Evolutionary conservation across 2,888 invertebrate species (phyloP).

Genomic region (Drosophila parthenogenetica): DNA sequence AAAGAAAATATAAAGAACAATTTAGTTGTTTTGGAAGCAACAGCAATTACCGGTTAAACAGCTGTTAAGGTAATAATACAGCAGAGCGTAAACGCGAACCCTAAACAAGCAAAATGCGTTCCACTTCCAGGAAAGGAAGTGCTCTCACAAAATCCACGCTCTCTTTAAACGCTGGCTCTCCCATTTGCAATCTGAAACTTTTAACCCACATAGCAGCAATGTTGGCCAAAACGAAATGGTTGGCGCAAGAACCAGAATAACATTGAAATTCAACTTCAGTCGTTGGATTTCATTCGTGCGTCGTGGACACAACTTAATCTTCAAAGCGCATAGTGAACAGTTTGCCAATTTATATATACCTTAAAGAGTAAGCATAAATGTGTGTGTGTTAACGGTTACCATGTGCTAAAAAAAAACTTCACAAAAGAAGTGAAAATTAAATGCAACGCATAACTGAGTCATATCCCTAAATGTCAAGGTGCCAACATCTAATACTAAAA

Average conservation of each 20-base stretch:
- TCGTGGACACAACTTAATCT: conserved; percentile 69
- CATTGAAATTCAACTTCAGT: conserved; percentile 70
- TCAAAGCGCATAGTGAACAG: conserved; percentile 32
- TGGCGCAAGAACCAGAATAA: conserved; percentile 46
- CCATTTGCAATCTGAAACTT: conserved; percentile 8
- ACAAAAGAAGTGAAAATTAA: conserved; percentile 2
- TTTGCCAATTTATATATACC: conserved; percentile 10
- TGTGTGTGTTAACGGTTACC: conserved; percentile 21
- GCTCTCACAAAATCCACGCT: neutral
- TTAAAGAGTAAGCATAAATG: neutral
- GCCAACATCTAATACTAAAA: neutral
- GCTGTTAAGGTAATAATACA: conserved; percentile 53
- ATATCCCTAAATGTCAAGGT: conserved; percentile 28
- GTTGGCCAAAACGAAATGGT: conserved; percentile 20
- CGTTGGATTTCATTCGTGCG: conserved; percentile 83
- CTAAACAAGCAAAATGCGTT: conserved; percentile 43
- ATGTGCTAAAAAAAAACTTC: conserved; percentile 18
- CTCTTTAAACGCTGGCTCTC: conserved; percentile 1
- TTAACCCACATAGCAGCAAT: conserved; percentile 57
- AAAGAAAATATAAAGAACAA: conserved; percentile 18
- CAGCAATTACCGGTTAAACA: conserved; percentile 40
- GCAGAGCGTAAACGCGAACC: conserved; percentile 34
- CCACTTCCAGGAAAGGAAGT: conserved; percentile 62
- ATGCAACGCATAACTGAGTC: conserved; percentile 11
- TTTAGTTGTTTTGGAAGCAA: conserved; percentile 22